Base-by-base conservation (phyloP, 2,797 vertebrate species). In the Garrulus glandarius region DNA sequence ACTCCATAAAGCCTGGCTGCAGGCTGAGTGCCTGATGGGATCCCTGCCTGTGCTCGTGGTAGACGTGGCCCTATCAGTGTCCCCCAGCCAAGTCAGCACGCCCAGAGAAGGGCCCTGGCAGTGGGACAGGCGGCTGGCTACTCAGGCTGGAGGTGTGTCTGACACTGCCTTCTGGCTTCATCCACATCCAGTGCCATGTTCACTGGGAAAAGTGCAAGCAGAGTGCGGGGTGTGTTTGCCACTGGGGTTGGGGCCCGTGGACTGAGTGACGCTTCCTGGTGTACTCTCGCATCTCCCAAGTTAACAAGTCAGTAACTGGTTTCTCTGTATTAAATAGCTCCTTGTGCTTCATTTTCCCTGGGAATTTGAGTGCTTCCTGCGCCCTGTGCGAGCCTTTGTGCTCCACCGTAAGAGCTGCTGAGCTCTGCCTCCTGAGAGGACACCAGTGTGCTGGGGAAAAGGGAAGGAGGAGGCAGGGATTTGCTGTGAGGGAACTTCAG, bases 11-110 rank as follows among this genome's bases (percentile, higher is more conserved):
- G 26, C 27, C 59, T 26, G 49, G 5, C 49, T 34, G 57, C 29
- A 11, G 10, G 41, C 29, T 0, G 0, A 8, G 47, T 37, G 56
- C 67, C 27, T 30, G 26, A 6, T 21, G 56, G 59, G 27, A 37
- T 18, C 7, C 29, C 32, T 70, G n/a, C 37, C 47, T 13, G 27
- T 15, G 19, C 44, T 63, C 0, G 0, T 63, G 67, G 30, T 37
- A 26, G 32, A 20, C 0, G 0, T 6, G 15, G 17, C 34, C 11
- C 9, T 47, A 27, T 43, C 3, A 0, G 0, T 23, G 88, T 72
- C 41, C n/a, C 24, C 8, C 9, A 44, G 21, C 27, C 13, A 60
- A 29, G 41, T 52, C 20, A 11, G 23, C 44, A 5, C 0, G 0
- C 15, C 53, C 44, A 53, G 37, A 67, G 83, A 57, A 44, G 57